These are phyloP conservation scores for Lordiphosa mommai DNA, from an alignment of 1,140 invertebrate genomes.

Conservation along the genomic window DNA sequence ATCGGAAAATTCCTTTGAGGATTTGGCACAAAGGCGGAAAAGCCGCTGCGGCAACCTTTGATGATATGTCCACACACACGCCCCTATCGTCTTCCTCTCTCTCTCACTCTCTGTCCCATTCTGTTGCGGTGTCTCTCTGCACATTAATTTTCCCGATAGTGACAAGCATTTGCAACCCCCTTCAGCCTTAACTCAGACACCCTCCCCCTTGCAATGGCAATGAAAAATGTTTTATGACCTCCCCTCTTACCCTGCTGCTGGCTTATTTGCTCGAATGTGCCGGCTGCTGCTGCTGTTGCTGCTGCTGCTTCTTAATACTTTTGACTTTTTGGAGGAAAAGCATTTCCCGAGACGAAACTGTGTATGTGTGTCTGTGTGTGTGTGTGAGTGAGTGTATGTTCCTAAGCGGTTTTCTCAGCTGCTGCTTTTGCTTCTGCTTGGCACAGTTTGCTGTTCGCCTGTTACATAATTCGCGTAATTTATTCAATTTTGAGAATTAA, in stretches of 20 bases:
- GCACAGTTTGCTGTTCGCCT: conserved; percentile 62
- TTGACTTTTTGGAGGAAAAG: conserved; percentile 75
- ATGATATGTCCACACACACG: conserved; percentile 64
- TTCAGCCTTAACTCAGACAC: conserved; percentile 17
- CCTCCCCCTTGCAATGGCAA: conserved; percentile 26
- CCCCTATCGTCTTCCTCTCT: conserved; percentile 19
- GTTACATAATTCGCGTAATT: conserved; percentile 78
- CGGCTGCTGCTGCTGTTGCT: conserved; percentile 33
- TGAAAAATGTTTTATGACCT: conserved; percentile 69
- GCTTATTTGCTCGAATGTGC: conserved; percentile 39
- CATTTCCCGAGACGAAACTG: conserved; percentile 51
- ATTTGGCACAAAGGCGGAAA: conserved; percentile 77
- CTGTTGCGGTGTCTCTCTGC: conserved; percentile 1
- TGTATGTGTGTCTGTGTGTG: conserved; percentile 6
- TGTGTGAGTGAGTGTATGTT: conserved; percentile 23
- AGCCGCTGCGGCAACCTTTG: conserved; percentile 74
- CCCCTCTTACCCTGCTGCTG: neutral
- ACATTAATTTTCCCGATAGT: conserved; percentile 64
- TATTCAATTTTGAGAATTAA: conserved; percentile 79
- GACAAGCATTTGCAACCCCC: conserved; percentile 62
- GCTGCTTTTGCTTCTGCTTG: conserved; percentile 21
- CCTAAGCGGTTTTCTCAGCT: conserved; percentile 66
- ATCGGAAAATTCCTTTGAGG: conserved; percentile 80
- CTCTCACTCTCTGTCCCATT: conserved; percentile 5
- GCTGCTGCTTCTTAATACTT: conserved; percentile 62